Conservation (phyloP, 2,113 vertebrate genomes). For the Neopipo cinnamomea region DNA sequence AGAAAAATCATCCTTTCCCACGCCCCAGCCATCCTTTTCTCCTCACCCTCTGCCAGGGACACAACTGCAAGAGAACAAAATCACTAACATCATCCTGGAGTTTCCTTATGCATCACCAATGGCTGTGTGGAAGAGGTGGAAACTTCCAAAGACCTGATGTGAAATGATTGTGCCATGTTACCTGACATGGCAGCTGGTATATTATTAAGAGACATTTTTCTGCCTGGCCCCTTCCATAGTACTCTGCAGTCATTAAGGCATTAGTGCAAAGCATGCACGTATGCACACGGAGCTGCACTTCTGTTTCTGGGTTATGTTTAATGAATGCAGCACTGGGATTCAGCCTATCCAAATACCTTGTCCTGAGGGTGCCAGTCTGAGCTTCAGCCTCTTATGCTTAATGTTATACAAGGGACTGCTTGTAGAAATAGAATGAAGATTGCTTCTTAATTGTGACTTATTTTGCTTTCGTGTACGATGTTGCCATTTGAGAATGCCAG, state of each 20-base stretch:
- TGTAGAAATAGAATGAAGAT: not conserved
- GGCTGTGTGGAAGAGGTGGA: accelerated
- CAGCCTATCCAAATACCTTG: not conserved
- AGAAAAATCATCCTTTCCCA: not conserved
- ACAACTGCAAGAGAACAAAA: not conserved
- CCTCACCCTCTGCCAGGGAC: not conserved
- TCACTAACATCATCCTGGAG: too few species aligned
- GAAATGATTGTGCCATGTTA: not conserved
- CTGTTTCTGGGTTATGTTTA: not conserved
- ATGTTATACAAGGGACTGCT: not conserved
- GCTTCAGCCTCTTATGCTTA: not conserved
- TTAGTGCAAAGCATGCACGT: not conserved
- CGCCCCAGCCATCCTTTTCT: not conserved
- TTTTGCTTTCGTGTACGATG: not conserved
- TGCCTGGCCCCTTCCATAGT: not conserved
- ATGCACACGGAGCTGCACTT: not conserved
- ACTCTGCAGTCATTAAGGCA: not conserved
- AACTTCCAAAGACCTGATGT: not conserved
- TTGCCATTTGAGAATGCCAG: not conserved
- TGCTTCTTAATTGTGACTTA: slow-evolving; percentile 19
- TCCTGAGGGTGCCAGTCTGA: not conserved
- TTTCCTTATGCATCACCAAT: not conserved
- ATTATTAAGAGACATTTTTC: accelerated
- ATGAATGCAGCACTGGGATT: not conserved
- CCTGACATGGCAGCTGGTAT: not conserved